Percentiles rank a stretch among this genome's conserved stretches.
phyloP scores from a whole-genome alignment of 2,888 invertebrate species.

The Prenolepis imparis region DNA sequence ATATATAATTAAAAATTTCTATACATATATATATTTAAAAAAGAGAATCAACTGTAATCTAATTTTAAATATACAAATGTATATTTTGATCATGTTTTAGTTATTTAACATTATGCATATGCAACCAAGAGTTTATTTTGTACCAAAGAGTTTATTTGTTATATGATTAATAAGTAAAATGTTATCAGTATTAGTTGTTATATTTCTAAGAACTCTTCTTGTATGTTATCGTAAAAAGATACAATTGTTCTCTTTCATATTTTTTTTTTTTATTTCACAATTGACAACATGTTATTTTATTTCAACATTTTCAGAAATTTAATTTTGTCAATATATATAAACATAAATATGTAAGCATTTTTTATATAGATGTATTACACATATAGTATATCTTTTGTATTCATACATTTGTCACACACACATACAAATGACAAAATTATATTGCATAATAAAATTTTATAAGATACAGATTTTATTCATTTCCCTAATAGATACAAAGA shows the following conservation, averaged over 20 bases:
- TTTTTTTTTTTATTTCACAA: neutral
- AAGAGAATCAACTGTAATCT: too few relatives aligned
- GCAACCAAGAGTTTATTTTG: neutral
- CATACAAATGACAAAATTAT: slow-evolving; percentile 2
- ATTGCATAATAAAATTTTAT: neutral
- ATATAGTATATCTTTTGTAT: neutral
- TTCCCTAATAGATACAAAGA: too few relatives aligned
- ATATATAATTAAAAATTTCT: too few relatives aligned
- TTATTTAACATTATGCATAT: neutral
- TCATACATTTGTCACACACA: neutral
- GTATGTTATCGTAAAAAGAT: neutral
- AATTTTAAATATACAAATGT: too few relatives aligned
- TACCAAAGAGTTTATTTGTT: neutral
- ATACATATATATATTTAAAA: too few relatives aligned
- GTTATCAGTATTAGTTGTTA: neutral
- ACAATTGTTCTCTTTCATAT: neutral
- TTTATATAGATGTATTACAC: neutral
- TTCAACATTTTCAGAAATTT: slow-evolving; percentile 4
- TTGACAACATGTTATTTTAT: neutral
- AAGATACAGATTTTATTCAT: neutral
- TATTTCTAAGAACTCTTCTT: neutral
- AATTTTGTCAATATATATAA: neutral
- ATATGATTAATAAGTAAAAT: neutral
- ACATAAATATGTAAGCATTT: neutral
- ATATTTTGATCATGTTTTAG: neutral